phyloP scores from a whole-genome alignment of 2,797 vertebrate species.

The Lithobates sylvaticus region DNA sequence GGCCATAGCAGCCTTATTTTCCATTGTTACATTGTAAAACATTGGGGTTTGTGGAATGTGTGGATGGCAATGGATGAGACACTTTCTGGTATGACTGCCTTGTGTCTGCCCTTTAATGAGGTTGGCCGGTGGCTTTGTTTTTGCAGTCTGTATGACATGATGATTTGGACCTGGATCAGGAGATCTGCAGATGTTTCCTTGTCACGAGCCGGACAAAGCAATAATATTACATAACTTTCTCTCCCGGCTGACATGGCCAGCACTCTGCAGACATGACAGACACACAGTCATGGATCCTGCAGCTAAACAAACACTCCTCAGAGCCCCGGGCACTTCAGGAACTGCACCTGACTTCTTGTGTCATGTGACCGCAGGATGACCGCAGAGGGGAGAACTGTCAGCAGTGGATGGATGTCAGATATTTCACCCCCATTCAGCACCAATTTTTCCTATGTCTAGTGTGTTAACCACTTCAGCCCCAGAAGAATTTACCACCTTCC shows the following conservation, averaged over 20 bases:
- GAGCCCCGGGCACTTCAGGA: background rate
- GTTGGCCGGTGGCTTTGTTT: background rate
- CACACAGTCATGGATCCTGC: background rate
- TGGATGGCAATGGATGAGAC: too few species aligned
- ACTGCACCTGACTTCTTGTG: background rate
- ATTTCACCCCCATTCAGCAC: background rate
- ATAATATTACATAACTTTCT: conserved; percentile 48
- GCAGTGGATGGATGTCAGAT: background rate
- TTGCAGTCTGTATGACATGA: background rate
- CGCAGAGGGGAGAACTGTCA: background rate
- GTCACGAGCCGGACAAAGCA: conserved; percentile 9
- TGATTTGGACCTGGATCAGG: conserved; percentile 32
- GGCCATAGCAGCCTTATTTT: too few species aligned
- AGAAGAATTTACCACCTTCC: too few species aligned
- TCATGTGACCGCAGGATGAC: conserved; percentile 1
- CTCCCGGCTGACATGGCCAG: conserved; percentile 22
- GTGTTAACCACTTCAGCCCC: too few species aligned
- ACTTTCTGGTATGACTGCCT: background rate
- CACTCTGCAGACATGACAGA: background rate
- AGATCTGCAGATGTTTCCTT: conserved; percentile 50
- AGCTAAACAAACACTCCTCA: conserved; percentile 33
- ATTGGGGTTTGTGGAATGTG: too few species aligned
- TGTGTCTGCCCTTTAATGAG: background rate
- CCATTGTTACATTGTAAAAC: too few species aligned
- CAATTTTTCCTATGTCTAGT: background rate